Evolutionary conservation across 1,140 invertebrate genomes (phyloP), one percentile per base, ranked within the genome.

Genomic region (Planococcus citri): DNA sequence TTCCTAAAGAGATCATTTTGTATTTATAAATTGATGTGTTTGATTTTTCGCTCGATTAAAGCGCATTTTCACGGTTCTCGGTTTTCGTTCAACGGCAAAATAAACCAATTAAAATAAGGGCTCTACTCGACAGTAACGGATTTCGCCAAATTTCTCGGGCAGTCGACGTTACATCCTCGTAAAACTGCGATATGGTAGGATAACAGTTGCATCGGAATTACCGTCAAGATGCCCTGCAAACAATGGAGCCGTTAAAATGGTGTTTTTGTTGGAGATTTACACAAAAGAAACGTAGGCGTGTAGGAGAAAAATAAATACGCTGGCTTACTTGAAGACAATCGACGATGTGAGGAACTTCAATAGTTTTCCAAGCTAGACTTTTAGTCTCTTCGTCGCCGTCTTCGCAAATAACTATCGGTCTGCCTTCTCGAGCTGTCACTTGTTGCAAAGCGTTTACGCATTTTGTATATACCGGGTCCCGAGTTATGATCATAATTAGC

Each of bases 371-470:
- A 27, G 87, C 88, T 73, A 86, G 86, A 12, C 81, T 79, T 76
- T 85, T 83, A 0, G 93, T 95, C 75, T 97, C 94, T 8, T 81
- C 81, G 77, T 98, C 96, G n/a, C 88, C 92, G 74, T 90, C 86
- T 78, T 98, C 93, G 77, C 94, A 96, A 68, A 99, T 91, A 8
- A 99, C 81, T 61, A 99, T 95, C 0, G 97, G 97, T 25, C 89
- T 83, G 12, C 97, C 94, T 76, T 94, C 91, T 64, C 95, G 84
- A 1, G 94, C 94, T 12, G 87, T 94, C 0, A 87, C 80, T 86
- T 99, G 97, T 79, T 98, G 94, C 60, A 99, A 78, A 12, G 97
- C 97, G 80, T 99, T 99, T 87, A 98, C 94, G 77, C 95, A 99
- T 84, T 98, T 98, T 82, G 82, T 82, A 77, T 97, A 98, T 22